Evolutionary conservation across 2,797 vertebrate genomes (phyloP).

Genomic region (Helostoma temminkii): DNA sequence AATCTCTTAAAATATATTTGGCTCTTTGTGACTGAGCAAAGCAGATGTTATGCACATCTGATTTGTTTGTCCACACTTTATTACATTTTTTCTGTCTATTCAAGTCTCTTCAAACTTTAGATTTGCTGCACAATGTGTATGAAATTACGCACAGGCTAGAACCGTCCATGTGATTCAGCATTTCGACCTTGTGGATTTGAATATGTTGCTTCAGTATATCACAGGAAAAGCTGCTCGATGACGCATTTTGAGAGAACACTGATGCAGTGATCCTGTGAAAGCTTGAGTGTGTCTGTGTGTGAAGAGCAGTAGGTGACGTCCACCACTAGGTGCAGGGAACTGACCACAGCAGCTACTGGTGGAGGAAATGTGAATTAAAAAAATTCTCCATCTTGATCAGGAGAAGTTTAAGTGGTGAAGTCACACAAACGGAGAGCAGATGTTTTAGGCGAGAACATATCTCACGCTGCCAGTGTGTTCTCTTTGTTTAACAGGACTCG

Average conservation of each 20-base stretch:
- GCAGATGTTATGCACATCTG: not conserved
- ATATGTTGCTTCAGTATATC: not conserved
- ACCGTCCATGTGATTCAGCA: not conserved
- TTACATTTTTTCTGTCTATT: too few relatives aligned
- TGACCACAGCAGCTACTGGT: slow-evolving; percentile 35
- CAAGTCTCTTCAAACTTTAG: slow-evolving; percentile 4
- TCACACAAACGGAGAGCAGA: slow-evolving; percentile 39
- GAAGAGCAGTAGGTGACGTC: slow-evolving; percentile 20
- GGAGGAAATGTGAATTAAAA: slow-evolving; percentile 7
- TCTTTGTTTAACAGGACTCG: slow-evolving; percentile 12
- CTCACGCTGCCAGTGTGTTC: not conserved
- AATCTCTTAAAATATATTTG: slow-evolving; percentile 10
- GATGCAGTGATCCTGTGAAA: not conserved
- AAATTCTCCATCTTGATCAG: slow-evolving; percentile 29
- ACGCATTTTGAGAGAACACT: not conserved
- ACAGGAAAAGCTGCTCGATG: not conserved
- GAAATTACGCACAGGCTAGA: not conserved
- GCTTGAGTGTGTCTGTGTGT: slow-evolving; percentile 1
- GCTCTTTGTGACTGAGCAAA: not conserved
- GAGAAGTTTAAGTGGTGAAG: slow-evolving; percentile 17
- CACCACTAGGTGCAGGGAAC: slow-evolving; percentile 69
- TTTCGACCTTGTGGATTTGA: not conserved
- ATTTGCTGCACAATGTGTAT: slow-evolving; percentile 1
- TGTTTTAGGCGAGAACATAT: slow-evolving; percentile 31
- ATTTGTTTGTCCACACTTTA: slow-evolving; percentile 1